Conservation (phyloP, 1,140 invertebrate genomes). For the Frieseomelitta varia region DNA sequence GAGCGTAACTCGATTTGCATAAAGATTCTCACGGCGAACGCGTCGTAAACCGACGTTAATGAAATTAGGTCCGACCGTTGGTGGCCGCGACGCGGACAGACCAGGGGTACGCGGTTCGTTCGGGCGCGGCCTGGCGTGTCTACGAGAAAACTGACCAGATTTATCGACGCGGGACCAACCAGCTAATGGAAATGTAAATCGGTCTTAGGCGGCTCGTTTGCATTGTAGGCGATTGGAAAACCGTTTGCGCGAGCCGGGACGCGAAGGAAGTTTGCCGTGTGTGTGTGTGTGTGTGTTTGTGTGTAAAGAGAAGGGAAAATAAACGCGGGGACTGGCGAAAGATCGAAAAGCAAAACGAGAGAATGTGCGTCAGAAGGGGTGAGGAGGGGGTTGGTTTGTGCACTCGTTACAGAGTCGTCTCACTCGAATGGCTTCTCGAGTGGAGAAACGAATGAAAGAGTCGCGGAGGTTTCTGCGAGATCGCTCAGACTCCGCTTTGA, state of each 20-base stretch:
- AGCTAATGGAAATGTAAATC: conserved; percentile 74
- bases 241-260: conserved; percentile 40
- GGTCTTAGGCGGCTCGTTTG: conserved; percentile 69
- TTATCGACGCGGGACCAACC: conserved; percentile 49
- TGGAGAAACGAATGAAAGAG: conserved; percentile 54
- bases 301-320: background rate
- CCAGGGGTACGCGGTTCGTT: background rate
- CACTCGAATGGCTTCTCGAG: conserved; percentile 48
- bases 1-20: conserved; percentile 9
- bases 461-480: conserved; percentile 16
- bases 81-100: background rate
- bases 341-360: conserved; percentile 14
- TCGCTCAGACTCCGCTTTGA: conserved; percentile 49
- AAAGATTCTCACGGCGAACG: conserved; percentile 15
- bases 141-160: conserved; percentile 42
- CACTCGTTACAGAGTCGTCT: conserved; percentile 66
- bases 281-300: conserved; percentile 26
- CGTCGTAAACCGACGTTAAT: conserved; percentile 20
- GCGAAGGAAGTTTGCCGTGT: conserved; percentile 42
- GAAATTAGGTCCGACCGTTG: conserved; percentile 10
- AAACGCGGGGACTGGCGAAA: conserved; percentile 11
- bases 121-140: background rate
- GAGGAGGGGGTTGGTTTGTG: conserved; percentile 39
- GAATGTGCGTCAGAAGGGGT: background rate
- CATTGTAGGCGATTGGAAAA: conserved; percentile 61